These are phyloP conservation scores for Yponomeuta sedellus DNA, from an alignment of 2,888 invertebrate genomes.

Conservation along the genomic window DNA sequence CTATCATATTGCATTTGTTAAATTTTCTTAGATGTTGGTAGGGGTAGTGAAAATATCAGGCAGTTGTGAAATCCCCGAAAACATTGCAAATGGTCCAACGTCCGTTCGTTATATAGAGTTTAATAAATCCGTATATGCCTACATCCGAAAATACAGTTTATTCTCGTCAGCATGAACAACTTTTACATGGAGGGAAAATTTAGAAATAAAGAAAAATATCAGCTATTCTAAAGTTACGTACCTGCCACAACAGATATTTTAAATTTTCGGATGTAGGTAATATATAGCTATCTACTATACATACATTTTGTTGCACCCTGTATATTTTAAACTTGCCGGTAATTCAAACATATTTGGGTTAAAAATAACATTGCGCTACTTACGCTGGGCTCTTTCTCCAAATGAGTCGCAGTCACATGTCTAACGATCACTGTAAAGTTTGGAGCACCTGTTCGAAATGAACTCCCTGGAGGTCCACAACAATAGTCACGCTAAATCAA, in stretches of 20 bases:
- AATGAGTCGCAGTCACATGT: constrained; percentile 62
- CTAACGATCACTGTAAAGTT: constrained; percentile 53
- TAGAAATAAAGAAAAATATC: too few relatives aligned
- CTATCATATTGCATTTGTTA: neutral
- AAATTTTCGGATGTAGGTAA: too few relatives aligned
- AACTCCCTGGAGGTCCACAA: constrained; percentile 38
- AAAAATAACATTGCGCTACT: constrained; percentile 49
- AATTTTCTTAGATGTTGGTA: neutral
- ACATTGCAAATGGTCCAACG: constrained; percentile 16
- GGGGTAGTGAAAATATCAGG: constrained; percentile 1
- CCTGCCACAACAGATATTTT: too few relatives aligned
- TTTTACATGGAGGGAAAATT: too few relatives aligned
- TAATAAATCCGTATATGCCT: too few relatives aligned
- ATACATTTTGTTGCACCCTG: too few relatives aligned
- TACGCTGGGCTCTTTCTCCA: constrained; percentile 48
- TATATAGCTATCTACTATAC: too few relatives aligned
- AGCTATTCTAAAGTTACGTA: too few relatives aligned
- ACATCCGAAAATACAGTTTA: too few relatives aligned
- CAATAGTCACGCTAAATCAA: constrained; percentile 18
- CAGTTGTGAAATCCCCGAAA: neutral
- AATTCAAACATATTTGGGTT: constrained; percentile 28
- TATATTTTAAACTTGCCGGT: neutral
- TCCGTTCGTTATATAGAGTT: neutral
- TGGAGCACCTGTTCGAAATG: constrained; percentile 55
- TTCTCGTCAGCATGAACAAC: too few relatives aligned